A percentile compares a stretch with the other conserved stretches of the same genome.
Evolutionary conservation across 2,113 vertebrate genomes (phyloP).

Genomic region (Delphinus delphis): DNA sequence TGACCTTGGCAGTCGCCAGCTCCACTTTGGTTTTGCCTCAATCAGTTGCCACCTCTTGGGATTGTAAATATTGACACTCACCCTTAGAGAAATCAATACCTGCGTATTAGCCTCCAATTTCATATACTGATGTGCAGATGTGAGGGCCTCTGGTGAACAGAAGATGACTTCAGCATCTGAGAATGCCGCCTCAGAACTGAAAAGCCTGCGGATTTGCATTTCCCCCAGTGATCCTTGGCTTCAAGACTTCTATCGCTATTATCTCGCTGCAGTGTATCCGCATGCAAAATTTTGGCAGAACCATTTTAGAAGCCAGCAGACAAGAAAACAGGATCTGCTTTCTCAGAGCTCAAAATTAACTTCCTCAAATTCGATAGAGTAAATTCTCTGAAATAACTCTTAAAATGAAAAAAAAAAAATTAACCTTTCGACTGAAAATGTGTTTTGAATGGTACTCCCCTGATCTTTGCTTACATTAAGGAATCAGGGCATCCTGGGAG

Average conservation of each 20-base stretch:
- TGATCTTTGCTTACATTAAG: neutral
- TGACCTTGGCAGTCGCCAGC: conserved; percentile 63
- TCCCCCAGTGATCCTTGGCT: neutral
- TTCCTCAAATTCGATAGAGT: neutral
- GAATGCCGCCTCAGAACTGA: neutral
- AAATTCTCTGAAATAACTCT: neutral
- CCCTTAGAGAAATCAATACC: conserved; percentile 72
- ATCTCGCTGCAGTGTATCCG: neutral
- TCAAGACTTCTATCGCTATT: neutral
- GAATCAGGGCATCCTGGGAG: neutral
- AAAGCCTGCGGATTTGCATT: neutral
- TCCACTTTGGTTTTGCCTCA: conserved; percentile 58
- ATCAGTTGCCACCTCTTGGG: conserved; percentile 61
- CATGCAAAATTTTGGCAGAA: neutral
- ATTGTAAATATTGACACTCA: conserved; percentile 72
- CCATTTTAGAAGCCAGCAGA: conserved; percentile 9
- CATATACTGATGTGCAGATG: conserved; percentile 56
- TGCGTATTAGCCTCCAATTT: conserved; percentile 66
- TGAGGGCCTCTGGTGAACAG: neutral
- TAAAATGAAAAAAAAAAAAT: neutral
- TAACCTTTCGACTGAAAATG: neutral
- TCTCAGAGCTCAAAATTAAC: conserved; percentile 9
- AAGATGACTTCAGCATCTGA: conserved; percentile 55
- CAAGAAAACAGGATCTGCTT: neutral
- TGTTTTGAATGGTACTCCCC: neutral